Evolutionary conservation across 2,113 vertebrate species (phyloP).

Genomic region (Spheniscus mendiculus): DNA sequence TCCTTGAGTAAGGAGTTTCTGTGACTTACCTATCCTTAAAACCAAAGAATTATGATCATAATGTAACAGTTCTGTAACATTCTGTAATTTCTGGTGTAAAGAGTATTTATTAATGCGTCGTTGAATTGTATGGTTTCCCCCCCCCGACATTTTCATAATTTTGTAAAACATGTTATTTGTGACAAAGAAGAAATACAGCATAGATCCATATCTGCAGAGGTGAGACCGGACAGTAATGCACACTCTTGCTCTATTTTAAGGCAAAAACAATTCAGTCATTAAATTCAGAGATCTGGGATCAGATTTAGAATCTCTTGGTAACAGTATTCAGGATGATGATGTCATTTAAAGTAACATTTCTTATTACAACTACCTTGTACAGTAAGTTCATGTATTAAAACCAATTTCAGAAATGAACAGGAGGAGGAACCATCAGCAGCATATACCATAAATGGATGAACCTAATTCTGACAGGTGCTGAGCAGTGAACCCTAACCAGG

Average conservation of each 20-base stretch:
- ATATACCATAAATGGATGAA: background rate
- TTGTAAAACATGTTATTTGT: background rate
- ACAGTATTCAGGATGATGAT: background rate
- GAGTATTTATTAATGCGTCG: background rate
- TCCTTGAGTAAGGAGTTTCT: background rate
- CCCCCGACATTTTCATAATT: background rate
- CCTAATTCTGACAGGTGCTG: slow-evolving; percentile 16
- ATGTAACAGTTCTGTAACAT: background rate
- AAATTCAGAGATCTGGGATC: background rate
- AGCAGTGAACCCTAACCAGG: background rate
- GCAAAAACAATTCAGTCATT: background rate
- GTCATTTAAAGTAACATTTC: background rate
- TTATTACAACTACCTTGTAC: background rate
- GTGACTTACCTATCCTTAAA: background rate
- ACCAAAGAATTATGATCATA: background rate
- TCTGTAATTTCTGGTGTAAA: background rate
- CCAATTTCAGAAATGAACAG: background rate
- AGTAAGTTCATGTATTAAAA: background rate
- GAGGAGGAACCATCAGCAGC: background rate
- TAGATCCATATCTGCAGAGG: background rate
- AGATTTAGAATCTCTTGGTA: background rate
- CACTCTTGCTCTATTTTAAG: background rate
- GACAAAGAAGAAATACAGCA: background rate
- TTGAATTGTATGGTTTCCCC: background rate
- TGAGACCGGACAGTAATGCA: background rate